phyloP scores from a whole-genome alignment of 2,888 invertebrate genomes.

The Pyrochroa serraticornis region DNA sequence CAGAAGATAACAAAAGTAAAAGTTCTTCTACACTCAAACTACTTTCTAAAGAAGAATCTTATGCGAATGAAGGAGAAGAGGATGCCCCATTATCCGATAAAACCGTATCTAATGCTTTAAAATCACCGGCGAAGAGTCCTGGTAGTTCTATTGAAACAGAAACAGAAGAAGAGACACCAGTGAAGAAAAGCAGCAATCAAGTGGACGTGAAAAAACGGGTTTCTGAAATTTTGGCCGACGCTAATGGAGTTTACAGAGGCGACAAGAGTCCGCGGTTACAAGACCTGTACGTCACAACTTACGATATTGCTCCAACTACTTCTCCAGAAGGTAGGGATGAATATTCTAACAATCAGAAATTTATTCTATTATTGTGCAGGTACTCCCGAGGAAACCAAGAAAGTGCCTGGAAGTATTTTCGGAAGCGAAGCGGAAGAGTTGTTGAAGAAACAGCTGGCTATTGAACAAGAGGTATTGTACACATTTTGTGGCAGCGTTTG shows the following conservation, averaged over 20 bases:
- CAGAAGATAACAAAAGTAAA: slow-evolving; percentile 2
- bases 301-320: slow-evolving; percentile 48
- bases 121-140: not conserved
- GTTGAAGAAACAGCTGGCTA: slow-evolving; percentile 66
- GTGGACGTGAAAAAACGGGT: slow-evolving; percentile 52
- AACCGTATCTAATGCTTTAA: too few species aligned
- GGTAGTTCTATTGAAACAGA: not conserved
- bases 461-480: slow-evolving; percentile 69
- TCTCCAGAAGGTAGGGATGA: slow-evolving; percentile 46
- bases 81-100: not conserved
- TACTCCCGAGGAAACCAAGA: slow-evolving; percentile 40
- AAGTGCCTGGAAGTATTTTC: slow-evolving; percentile 38
- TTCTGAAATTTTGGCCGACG: slow-evolving; percentile 53
- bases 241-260: slow-evolving; percentile 40
- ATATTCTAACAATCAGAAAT: slow-evolving; percentile 10
- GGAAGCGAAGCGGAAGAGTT: slow-evolving; percentile 67
- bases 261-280: slow-evolving; percentile 54
- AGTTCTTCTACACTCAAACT: not conserved
- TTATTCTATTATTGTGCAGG: slow-evolving; percentile 36
- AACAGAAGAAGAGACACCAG: slow-evolving; percentile 27
- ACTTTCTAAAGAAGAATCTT: not conserved
- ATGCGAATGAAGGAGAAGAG: not conserved
- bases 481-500: too few species aligned
- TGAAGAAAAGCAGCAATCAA: slow-evolving; percentile 17
- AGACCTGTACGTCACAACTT: slow-evolving; percentile 54